phyloP scores from a whole-genome alignment of 2,888 invertebrate genomes.

The Laspeyria flexula region DNA sequence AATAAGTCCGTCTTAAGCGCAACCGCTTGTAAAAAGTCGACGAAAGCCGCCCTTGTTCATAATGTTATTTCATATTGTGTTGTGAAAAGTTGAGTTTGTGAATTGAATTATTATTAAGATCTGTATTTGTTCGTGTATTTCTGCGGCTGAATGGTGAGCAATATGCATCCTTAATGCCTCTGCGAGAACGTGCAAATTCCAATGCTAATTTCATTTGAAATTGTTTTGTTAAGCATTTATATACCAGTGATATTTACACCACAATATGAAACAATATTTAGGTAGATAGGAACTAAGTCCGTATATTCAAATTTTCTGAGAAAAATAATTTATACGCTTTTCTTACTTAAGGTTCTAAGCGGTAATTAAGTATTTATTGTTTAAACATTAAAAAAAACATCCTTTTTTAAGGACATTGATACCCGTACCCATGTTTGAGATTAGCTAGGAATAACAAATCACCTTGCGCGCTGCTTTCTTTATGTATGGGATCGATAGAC shows the following conservation, averaged over 20 bases:
- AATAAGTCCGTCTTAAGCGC: conserved; percentile 16
- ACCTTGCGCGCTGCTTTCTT: conserved; percentile 11
- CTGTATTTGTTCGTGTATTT: not conserved
- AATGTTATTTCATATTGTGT: conserved; percentile 35
- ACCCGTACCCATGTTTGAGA: conserved; percentile 68
- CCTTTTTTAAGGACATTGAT: conserved; percentile 52
- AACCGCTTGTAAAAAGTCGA: conserved; percentile 21
- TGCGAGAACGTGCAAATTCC: not conserved
- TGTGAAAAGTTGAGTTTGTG: not conserved
- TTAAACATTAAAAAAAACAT: conserved; percentile 47
- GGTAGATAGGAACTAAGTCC: conserved; percentile 70
- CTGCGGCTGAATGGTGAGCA: not conserved
- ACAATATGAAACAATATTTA: conserved; percentile 47
- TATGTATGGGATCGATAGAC: conserved; percentile 16
- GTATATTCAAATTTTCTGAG: conserved; percentile 63
- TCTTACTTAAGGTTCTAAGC: conserved; percentile 82
- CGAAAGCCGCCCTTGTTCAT: conserved; percentile 43
- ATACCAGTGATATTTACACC: conserved; percentile 40
- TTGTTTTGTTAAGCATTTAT: conserved; percentile 2
- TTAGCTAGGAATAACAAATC: conserved; percentile 73
- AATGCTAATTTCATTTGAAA: not conserved
- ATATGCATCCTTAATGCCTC: not conserved
- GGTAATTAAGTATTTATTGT: conserved; percentile 81
- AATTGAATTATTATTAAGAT: not conserved
- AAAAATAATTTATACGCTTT: conserved; percentile 78